Conservation (phyloP, 2,113 vertebrate species). For the Osmerus eperlanus region DNA sequence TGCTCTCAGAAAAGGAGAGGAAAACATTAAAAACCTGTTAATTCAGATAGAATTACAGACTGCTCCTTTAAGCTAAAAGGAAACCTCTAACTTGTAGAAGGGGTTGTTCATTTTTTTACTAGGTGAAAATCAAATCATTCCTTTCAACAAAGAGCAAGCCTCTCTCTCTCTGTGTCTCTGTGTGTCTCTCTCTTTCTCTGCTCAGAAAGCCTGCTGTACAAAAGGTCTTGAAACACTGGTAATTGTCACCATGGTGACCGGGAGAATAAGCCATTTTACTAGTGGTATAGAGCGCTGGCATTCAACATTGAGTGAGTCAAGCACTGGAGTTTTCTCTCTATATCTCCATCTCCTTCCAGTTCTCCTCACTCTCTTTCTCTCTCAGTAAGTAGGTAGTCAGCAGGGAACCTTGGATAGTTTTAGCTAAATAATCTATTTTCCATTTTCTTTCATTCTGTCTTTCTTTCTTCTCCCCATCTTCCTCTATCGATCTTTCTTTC, state of each 20-base stretch:
- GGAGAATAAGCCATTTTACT: conserved; percentile 98
- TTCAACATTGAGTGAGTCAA: conserved; percentile 80
- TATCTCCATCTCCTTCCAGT: conserved; percentile 72
- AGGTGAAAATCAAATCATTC: not conserved
- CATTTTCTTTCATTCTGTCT: not conserved
- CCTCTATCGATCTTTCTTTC: too few relatives aligned
- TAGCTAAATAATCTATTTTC: too few relatives aligned
- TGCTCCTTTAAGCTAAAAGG: not conserved
- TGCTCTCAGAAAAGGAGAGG: not conserved
- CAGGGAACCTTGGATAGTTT: too few relatives aligned
- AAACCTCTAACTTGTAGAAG: not conserved
- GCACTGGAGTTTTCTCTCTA: conserved; percentile 69
- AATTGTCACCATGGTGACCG: conserved; percentile 96
- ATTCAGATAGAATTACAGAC: conserved; percentile 4
- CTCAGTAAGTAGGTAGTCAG: not conserved
- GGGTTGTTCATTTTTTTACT: not conserved
- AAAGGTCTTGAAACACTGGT: conserved; percentile 92
- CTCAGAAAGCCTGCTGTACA: conserved; percentile 58
- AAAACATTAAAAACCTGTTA: conserved; percentile 1
- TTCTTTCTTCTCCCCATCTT: not conserved
- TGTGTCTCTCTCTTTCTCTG: not conserved
- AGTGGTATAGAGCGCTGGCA: conserved; percentile 87
- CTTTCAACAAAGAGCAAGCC: too few relatives aligned
- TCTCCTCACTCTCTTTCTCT: conserved; percentile 53
- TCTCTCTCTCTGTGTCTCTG: not conserved